Base-by-base conservation (phyloP, 2,797 vertebrate species). In the Holocentrus rufus region DNA sequence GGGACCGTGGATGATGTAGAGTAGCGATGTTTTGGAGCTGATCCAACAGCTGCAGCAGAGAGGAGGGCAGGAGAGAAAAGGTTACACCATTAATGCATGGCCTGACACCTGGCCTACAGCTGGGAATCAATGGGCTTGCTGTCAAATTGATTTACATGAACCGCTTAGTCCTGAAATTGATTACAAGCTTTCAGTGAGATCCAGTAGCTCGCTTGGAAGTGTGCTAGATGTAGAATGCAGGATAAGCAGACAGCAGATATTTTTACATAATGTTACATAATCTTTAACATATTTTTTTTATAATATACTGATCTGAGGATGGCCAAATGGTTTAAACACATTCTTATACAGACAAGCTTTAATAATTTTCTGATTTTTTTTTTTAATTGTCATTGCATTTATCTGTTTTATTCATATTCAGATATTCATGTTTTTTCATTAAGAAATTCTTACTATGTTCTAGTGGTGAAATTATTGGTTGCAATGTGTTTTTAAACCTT, bases 1-100 rank as follows among this genome's bases (percentile, higher is more conserved):
- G 72, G 98, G 97, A 0, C 98, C 98, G 0, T 99, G 98, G 92
- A 99, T 96, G 85, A 98, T 98, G 85, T 98, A 99, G 68, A 99
- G 95, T 17, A 99, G 93, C 15, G 97, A 96, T 0, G 97, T 99
- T 76, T 98, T 97, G 65, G 97, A 96, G 91, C 97, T 98, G 86
- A 99, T 97, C 98, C 98, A 99, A 84, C 98, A 99, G 83, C 98
- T 99, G 63, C 27, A 85, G 58, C 68, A 44, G 76, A 25, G 8
- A 59, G 66, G 4, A 74, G 23, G 15, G 71, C 9, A 50, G 50
- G 53, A 65, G 52, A 50, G 31, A 47, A 23, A 52, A 0, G 18
- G 64, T 77, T 65, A 68, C 54, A 61, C 71, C 66, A 69, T 74
- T n/a, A 15, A 17, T 49, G 50, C 47, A 13, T 62, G 64, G 67